Evolutionary conservation across 2,113 vertebrate species (phyloP), one percentile per base, ranked within the genome.

Genomic region (Arothron firmamentum): DNA sequence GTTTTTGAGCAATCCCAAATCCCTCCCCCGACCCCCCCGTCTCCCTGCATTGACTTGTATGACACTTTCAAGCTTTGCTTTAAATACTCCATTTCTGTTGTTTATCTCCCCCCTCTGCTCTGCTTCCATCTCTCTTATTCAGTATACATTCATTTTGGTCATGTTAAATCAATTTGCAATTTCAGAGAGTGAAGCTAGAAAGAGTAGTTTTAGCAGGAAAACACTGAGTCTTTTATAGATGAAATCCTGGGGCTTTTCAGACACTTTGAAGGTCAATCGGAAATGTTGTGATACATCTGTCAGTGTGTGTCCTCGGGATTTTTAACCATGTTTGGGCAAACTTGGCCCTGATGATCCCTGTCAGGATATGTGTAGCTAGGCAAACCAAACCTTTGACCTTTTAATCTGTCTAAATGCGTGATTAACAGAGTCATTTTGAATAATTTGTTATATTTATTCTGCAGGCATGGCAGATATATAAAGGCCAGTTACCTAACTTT

Each of bases 321-420:
- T 82, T 16, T 90, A 78, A 81, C 90, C 90, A 88, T 91, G 70
- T 91, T 91, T 88, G 91, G 91, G 67, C 78, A 90, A 83, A 77
- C 70, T 74, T 79, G 52, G 42, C 28, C 54, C 49, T 6, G 18
- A 62, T 58, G 50, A 74, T 53, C 65, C 42, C 52, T 17, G 2
- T 13, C 19, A 49, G 69, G 51, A 50, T 48, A 52, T 72, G 77
- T 78, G 74, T 77, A 76, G 67, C 59, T 19, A 65, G 81, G 75
- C 68, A 67, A 70, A 79, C 56, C 67, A 38, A 83, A 85, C 88
- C 77, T 80, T 75, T 18, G 62, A 81, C 79, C 84, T 68, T 59
- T 60, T 88, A 86, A 88, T 88, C 86, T 74, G 55, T 83, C 72
- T 79, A 82, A 86, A 81, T 70, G 72, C 56, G 71, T 86, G 77